These are phyloP conservation scores for Brachionus manjavacas DNA, from an alignment of 1,140 invertebrate genomes.

Conservation along the genomic window DNA sequence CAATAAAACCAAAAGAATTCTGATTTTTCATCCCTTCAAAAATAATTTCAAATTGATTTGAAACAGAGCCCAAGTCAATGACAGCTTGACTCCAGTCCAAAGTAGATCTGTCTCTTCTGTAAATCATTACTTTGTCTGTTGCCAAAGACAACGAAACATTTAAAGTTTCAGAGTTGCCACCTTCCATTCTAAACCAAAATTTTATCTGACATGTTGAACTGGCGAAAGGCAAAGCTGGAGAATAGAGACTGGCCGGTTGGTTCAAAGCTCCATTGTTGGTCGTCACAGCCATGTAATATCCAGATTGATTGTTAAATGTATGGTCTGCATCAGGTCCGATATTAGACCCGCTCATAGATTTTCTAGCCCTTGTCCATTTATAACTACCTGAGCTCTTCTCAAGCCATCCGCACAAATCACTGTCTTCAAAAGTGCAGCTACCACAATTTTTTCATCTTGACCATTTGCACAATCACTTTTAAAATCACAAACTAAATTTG, in stretches of 20 bases:
- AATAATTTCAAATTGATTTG: conserved; percentile 61
- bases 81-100: conserved; percentile 46
- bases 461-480: conserved; percentile 48
- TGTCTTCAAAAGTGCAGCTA: conserved; percentile 50
- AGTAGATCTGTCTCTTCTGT: background rate
- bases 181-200: conserved; percentile 75
- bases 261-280: background rate
- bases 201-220: conserved; percentile 62
- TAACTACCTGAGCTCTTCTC: conserved; percentile 51
- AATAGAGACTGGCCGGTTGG: conserved; percentile 63
- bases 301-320: conserved; percentile 1
- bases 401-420: conserved; percentile 49
- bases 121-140: conserved; percentile 45
- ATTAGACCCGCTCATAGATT: background rate
- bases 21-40: conserved; percentile 66
- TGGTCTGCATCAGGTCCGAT: conserved; percentile 45
- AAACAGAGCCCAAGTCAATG: conserved; percentile 46
- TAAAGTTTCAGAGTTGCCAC: conserved; percentile 46
- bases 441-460: conserved; percentile 53
- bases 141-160: conserved; percentile 54
- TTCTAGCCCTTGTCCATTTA: conserved; percentile 46
- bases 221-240: background rate
- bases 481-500: conserved; percentile 51
- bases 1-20: conserved; percentile 63
- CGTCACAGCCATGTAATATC: conserved; percentile 19